Evolutionary conservation across 2,888 invertebrate genomes (phyloP).

Genomic region (Helobdella robusta): DNA sequence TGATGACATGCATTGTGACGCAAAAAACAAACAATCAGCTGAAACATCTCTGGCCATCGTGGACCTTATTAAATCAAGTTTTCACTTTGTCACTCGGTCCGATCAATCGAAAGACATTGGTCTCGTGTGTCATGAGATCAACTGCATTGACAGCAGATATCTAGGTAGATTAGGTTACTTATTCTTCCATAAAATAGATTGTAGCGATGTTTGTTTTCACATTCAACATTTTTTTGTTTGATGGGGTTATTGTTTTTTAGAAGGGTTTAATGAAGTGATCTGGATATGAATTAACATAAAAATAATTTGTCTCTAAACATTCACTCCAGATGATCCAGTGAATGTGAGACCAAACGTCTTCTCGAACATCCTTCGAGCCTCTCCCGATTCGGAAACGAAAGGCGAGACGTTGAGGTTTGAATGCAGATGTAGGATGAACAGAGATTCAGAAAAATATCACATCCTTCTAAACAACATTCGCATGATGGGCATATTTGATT

Average conservation of each 20-base stretch:
- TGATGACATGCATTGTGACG: no score
- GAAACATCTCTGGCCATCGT: slow-evolving; percentile 63
- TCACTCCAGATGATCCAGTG: slow-evolving; percentile 54
- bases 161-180: slow-evolving; percentile 44
- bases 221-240: neutral
- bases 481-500: slow-evolving; percentile 81
- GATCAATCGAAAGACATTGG: slow-evolving; percentile 84
- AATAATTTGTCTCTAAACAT: slow-evolving; percentile 19
- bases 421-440: slow-evolving; percentile 54
- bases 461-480: slow-evolving; percentile 87
- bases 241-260: neutral
- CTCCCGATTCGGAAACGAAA: slow-evolving; percentile 25
- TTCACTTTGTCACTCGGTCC: slow-evolving; percentile 74
- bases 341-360: slow-evolving; percentile 75
- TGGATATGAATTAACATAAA: neutral
- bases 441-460: slow-evolving; percentile 67
- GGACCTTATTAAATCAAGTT: slow-evolving; percentile 78
- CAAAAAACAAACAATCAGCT: neutral
- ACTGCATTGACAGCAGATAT: slow-evolving; percentile 66
- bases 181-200: neutral
- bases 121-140: slow-evolving; percentile 79
- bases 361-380: slow-evolving; percentile 67
- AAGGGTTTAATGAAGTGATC: neutral
- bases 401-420: slow-evolving; percentile 51
- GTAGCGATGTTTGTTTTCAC: neutral